Conservation (phyloP, 30 jellyfish, hydroid and myxozoan species). For the Pelagia noctiluca region DNA sequence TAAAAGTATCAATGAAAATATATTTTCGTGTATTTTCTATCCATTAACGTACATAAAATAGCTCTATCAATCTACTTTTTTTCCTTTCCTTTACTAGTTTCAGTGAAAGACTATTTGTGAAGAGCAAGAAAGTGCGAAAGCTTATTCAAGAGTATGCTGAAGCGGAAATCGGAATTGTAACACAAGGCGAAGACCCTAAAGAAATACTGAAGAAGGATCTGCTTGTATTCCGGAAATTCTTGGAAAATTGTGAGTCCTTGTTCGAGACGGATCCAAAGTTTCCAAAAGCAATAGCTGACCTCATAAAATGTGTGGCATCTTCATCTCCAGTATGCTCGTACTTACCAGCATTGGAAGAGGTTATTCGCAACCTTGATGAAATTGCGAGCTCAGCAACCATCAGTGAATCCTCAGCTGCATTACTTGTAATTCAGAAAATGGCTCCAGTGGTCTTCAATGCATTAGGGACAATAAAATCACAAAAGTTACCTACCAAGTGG, state of each 20-base stretch:
- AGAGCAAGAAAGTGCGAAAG: not conserved
- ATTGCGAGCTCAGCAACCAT: not conserved
- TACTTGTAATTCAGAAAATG: not conserved
- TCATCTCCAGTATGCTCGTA: constrained; percentile 1
- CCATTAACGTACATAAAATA: not conserved
- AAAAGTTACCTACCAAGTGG: not conserved
- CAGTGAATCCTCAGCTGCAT: constrained; percentile 1
- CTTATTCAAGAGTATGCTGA: not conserved
- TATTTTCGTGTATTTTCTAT: not conserved
- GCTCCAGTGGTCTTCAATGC: too few relatives aligned
- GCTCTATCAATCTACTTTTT: too few relatives aligned
- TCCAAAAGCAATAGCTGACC: constrained; percentile 4
- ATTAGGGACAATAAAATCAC: not conserved
- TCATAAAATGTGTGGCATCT: not conserved
- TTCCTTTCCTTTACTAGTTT: not conserved
- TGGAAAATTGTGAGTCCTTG: not conserved
- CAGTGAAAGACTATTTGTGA: not conserved
- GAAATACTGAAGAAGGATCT: not conserved
- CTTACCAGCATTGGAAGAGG: not conserved
- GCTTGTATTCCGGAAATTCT: not conserved
- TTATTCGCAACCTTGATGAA: not conserved
- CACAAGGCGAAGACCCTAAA: not conserved
- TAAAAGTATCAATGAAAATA: not conserved
- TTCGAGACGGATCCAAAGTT: not conserved
- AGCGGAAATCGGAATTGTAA: not conserved